These are phyloP conservation scores for Acanthaster planci DNA, from an alignment of 35 echinoderm and acorn worm species.

Conservation along the genomic window DNA sequence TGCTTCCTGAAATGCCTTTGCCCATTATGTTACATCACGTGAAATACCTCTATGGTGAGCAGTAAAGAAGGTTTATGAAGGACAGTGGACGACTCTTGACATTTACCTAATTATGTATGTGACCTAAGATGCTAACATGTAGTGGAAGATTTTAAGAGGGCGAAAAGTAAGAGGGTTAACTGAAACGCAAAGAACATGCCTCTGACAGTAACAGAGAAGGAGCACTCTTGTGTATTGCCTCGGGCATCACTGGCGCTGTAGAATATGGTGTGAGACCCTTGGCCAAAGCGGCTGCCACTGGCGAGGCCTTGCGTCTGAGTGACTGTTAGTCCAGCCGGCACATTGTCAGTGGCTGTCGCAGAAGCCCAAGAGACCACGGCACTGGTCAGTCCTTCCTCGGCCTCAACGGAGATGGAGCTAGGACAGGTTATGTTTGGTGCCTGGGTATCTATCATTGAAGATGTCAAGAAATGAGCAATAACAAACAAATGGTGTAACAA, in stretches of 20 bases:
- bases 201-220: slow-evolving; percentile 40
- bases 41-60: too few species aligned
- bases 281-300: not conserved
- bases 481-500: too few species aligned
- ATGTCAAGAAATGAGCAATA: too few species aligned
- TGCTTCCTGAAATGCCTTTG: too few species aligned
- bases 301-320: not conserved
- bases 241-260: slow-evolving; percentile 32
- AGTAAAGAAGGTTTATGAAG: too few species aligned
- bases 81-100: too few species aligned
- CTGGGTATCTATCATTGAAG: not conserved
- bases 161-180: too few species aligned
- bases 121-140: too few species aligned
- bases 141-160: too few species aligned
- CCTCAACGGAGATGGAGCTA: not conserved
- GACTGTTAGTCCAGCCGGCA: not conserved
- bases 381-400: not conserved
- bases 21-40: too few species aligned
- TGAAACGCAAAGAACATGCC: slow-evolving; percentile 24
- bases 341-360: not conserved
- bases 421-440: not conserved
- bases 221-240: slow-evolving; percentile 26
- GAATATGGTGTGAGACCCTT: slow-evolving; percentile 31
- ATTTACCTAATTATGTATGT: too few species aligned
- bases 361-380: not conserved